Evolutionary conservation across 2,113 vertebrate species (phyloP).

Genomic region (Hypocryptadius cinnamomeus): DNA sequence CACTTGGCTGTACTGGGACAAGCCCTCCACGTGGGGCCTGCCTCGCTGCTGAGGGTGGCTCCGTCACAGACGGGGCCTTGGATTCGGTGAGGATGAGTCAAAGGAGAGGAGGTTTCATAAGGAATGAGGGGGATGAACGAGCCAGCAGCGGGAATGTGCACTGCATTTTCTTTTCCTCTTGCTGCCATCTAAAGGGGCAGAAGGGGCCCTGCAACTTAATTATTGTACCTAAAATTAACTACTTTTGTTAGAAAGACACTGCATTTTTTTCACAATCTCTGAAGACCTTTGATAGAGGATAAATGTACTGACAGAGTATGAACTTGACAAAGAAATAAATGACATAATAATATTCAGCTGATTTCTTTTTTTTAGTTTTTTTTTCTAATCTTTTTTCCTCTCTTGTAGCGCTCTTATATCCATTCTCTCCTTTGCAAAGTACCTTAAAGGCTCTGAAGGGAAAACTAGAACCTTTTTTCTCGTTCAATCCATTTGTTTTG

Average conservation of each 20-base stretch:
- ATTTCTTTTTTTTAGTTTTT: neutral
- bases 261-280: neutral
- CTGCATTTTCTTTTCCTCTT: slow-evolving; percentile 24
- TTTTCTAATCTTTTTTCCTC: neutral
- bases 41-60: neutral
- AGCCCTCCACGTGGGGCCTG: rapidly evolving
- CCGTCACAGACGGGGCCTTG: neutral
- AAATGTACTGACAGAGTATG: neutral
- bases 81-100: neutral
- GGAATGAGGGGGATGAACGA: neutral
- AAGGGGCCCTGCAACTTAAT: neutral
- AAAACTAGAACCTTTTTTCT: neutral
- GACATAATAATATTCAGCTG: neutral
- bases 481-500: neutral
- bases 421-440: neutral
- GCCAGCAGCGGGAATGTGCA: rapidly evolving
- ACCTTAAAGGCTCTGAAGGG: neutral
- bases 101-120: neutral
- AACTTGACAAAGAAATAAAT: neutral
- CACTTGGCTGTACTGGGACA: neutral
- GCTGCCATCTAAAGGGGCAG: slow-evolving; percentile 69
- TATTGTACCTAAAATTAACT: neutral
- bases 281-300: neutral
- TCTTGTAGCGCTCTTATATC: neutral
- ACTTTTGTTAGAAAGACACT: neutral